Evolutionary conservation across 2,888 invertebrate genomes (phyloP).

Genomic region (Phaedon cochleariae): DNA sequence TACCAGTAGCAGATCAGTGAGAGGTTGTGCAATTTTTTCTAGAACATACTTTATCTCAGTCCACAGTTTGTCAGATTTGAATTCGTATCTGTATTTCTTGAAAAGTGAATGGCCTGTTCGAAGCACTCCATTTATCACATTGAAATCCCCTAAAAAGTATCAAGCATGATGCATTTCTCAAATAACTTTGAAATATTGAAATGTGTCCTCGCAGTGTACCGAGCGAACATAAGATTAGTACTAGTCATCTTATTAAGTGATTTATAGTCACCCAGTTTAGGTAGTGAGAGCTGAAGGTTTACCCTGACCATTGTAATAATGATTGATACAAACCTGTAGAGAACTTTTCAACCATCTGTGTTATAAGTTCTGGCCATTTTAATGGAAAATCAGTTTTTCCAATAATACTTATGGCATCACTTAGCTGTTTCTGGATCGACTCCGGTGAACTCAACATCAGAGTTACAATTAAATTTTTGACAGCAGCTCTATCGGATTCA

Average conservation of each 20-base stretch:
- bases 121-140: slow-evolving; percentile 92
- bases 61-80: slow-evolving; percentile 95
- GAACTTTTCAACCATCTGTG: slow-evolving; percentile 94
- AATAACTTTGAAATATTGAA: no score
- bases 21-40: slow-evolving; percentile 90
- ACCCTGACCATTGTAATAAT: neutral
- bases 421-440: slow-evolving; percentile 90
- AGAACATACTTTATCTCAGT: slow-evolving; percentile 96
- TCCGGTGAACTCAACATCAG: slow-evolving; percentile 93
- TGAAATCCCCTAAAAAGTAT: slow-evolving; percentile 85
- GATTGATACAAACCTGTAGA: slow-evolving; percentile 67
- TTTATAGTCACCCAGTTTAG: no score
- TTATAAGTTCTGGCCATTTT: slow-evolving; percentile 93
- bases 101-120: slow-evolving; percentile 97
- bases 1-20: slow-evolving; percentile 90
- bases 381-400: slow-evolving; percentile 97
- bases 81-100: slow-evolving; percentile 94
- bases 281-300: no score
- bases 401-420: slow-evolving; percentile 95
- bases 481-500: slow-evolving; percentile 76
- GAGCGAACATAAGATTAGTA: no score
- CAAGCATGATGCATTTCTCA: no score
- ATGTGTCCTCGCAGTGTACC: no score
- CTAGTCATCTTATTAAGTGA: no score
- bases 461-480: slow-evolving; percentile 87